Conservation (phyloP, 1,140 invertebrate genomes). For the Rhyzopertha dominica region DNA sequence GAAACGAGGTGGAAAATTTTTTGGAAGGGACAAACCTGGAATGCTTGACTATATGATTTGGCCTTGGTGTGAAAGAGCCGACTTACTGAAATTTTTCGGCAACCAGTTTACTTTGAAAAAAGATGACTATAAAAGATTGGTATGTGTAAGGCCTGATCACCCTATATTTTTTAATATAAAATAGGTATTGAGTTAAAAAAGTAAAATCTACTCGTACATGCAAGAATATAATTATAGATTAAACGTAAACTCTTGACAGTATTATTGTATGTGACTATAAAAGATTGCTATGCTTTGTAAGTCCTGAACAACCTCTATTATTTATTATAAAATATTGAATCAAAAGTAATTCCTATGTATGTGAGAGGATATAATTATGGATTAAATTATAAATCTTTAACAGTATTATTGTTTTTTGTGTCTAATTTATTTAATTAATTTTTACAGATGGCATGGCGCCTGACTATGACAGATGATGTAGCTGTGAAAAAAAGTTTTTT, state of each 20-base stretch:
- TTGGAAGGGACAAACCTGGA: slow-evolving; percentile 65
- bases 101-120: slow-evolving; percentile 51
- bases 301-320: too few species aligned
- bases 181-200: too few species aligned
- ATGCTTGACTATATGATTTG: slow-evolving; percentile 88
- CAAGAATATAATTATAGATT: too few species aligned
- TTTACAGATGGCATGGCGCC: slow-evolving; percentile 62
- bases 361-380: too few species aligned
- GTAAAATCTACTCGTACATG: too few species aligned
- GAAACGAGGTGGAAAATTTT: slow-evolving; percentile 60
- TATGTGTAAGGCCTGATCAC: slow-evolving; percentile 24
- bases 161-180: neutral
- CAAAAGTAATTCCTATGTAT: too few species aligned
- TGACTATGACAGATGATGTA: slow-evolving; percentile 63
- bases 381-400: slow-evolving; percentile 2
- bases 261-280: too few species aligned
- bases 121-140: slow-evolving; percentile 37
- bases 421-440: slow-evolving; percentile 19
- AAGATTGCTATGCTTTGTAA: too few species aligned
- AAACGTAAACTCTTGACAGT: too few species aligned
- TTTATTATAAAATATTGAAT: too few species aligned
- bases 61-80: slow-evolving; percentile 78
- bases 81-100: slow-evolving; percentile 51
- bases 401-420: slow-evolving; percentile 5
- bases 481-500: slow-evolving; percentile 63